Evolutionary conservation across 2,797 vertebrate genomes (phyloP).

Genomic region (Sebastes cheni): DNA sequence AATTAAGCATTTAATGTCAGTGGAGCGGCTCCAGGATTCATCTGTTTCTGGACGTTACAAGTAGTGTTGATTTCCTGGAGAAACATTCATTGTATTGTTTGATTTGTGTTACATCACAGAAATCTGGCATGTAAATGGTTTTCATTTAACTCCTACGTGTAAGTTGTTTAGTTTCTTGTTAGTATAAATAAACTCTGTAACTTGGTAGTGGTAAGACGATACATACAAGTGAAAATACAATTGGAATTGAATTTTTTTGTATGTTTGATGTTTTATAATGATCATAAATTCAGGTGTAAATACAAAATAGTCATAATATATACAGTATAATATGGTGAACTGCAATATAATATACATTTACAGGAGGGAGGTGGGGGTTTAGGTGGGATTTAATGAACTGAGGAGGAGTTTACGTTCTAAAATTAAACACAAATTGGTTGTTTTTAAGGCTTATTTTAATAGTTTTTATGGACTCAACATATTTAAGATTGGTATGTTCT

Average conservation of each 20-base stretch:
- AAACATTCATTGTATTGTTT: not conserved
- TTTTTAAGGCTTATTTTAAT: not conserved
- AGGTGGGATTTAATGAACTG: accelerated
- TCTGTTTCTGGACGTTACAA: not conserved
- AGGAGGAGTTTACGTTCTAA: no score
- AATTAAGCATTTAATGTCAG: not conserved
- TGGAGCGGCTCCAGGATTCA: not conserved
- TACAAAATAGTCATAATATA: no score
- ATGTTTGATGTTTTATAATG: no score
- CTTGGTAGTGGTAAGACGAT: no score
- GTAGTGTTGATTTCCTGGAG: not conserved
- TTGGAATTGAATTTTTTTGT: no score
- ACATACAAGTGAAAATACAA: no score
- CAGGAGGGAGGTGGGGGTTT: no score
- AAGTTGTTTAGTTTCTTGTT: not conserved
- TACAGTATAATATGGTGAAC: no score
- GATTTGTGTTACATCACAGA: not conserved
- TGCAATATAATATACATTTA: no score
- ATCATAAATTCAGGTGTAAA: not conserved
- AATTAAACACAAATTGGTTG: no score
- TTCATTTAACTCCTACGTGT: not conserved
- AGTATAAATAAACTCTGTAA: not conserved
- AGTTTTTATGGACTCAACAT: not conserved
- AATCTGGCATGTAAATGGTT: not conserved
- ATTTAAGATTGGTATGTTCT: not conserved